Evolutionary conservation across 2,113 vertebrate species (phyloP).

Genomic region (Fukomys damarensis): DNA sequence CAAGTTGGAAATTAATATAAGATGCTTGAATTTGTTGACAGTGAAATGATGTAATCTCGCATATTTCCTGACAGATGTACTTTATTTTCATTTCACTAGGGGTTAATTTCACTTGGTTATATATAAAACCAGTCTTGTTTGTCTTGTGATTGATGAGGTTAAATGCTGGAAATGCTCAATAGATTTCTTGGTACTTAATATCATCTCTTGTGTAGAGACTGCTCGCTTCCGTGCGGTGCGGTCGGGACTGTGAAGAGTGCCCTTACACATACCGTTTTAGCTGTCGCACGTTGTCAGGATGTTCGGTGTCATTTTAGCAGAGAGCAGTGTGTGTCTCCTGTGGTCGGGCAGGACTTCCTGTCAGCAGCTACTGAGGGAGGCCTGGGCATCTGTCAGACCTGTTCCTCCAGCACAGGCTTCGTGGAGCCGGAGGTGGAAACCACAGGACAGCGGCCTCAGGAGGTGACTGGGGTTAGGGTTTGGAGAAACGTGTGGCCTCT

Average conservation of each 20-base stretch:
- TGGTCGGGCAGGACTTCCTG: neutral
- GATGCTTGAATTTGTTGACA: neutral
- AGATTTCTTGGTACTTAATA: neutral
- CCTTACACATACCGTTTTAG: neutral
- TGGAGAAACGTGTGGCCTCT: neutral
- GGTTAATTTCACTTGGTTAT: neutral
- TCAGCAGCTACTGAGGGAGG: neutral
- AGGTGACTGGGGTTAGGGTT: neutral
- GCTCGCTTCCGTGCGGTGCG: neutral
- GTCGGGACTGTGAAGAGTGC: neutral
- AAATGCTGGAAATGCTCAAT: neutral
- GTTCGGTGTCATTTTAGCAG: neutral
- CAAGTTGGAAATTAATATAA: neutral
- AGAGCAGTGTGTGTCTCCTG: neutral
- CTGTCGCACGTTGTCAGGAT: neutral
- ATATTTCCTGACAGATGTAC: neutral
- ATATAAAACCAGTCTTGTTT: neutral
- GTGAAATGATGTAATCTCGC: neutral
- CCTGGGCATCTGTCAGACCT: neutral
- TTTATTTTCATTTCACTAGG: neutral
- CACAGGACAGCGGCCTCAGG: neutral
- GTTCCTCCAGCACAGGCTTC: neutral
- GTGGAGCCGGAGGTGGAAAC: neutral
- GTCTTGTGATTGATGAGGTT: neutral
- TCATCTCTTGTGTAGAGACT: too few relatives aligned